Evolutionary conservation across 2,797 vertebrate genomes (phyloP).

Genomic region (Acanthurus leucopareius): DNA sequence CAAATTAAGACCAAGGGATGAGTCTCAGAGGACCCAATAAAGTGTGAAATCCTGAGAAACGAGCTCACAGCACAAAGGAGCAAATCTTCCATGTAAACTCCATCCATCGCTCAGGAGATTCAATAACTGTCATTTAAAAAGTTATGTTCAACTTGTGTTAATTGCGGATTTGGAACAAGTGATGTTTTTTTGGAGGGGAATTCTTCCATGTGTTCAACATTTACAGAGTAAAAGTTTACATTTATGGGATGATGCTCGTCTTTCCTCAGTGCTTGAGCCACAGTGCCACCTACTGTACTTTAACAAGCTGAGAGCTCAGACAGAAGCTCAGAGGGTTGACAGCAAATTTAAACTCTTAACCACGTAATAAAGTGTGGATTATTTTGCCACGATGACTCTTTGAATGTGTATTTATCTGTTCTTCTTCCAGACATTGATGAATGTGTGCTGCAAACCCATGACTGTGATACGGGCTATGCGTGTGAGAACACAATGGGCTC

Average conservation of each 20-base stretch:
- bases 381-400: neutral
- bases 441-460: conserved; percentile 84
- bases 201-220: conserved; percentile 30
- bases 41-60: conserved; percentile 26
- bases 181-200: conserved; percentile 18
- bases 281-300: conserved; percentile 82
- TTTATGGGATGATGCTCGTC: conserved; percentile 1
- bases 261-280: conserved; percentile 67
- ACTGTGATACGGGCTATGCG: conserved; percentile 84
- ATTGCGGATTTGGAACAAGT: conserved; percentile 51
- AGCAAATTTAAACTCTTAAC: neutral
- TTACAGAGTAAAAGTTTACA: conserved; percentile 22
- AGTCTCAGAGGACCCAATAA: conserved; percentile 41
- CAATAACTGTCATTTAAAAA: conserved; percentile 61
- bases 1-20: conserved; percentile 50
- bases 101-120: conserved; percentile 38
- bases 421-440: conserved; percentile 89
- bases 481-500: conserved; percentile 93
- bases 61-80: neutral
- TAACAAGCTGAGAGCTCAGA: neutral
- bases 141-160: conserved; percentile 61
- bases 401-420: conserved; percentile 20
- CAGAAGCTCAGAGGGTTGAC: neutral
- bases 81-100: conserved; percentile 28
- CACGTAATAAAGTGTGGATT: neutral